These are phyloP conservation scores for Bubo bubo DNA, from an alignment of 2,113 vertebrate genomes.

Conservation along the genomic window DNA sequence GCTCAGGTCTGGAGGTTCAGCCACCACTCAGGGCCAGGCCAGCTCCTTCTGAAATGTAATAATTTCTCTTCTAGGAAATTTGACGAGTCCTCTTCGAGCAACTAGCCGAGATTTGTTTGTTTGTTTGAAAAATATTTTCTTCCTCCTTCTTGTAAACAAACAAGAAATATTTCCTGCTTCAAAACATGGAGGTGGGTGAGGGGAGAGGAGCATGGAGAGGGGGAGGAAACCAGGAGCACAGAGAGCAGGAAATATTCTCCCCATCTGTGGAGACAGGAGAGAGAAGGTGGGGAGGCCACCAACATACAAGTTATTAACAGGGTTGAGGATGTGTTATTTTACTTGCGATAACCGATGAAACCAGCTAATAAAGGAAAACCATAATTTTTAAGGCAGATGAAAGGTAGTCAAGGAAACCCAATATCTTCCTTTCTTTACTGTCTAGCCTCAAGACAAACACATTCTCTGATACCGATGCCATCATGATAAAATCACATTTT, in stretches of 20 bases:
- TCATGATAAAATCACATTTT: neutral
- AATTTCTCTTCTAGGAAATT: neutral
- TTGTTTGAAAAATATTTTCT: neutral
- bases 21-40: neutral
- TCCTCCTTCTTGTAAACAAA: neutral
- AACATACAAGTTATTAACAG: neutral
- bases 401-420: constrained; percentile 40
- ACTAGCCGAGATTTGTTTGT: neutral
- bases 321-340: neutral
- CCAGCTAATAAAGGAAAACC: neutral
- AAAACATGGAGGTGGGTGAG: neutral
- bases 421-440: neutral
- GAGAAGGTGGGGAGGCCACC: neutral
- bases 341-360: neutral
- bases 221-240: neutral
- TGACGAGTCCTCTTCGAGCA: neutral
- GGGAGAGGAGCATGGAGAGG: neutral
- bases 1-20: neutral
- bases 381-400: neutral
- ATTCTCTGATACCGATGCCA: neutral
- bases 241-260: neutral
- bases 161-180: neutral
- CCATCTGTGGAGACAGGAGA: neutral
- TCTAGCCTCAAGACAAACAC: neutral
- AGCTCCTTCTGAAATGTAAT: neutral